A percentile compares a stretch with the other conserved stretches of the same genome.
phyloP scores from a whole-genome alignment of 2,113 vertebrate species.

The Chaetops frenatus region DNA sequence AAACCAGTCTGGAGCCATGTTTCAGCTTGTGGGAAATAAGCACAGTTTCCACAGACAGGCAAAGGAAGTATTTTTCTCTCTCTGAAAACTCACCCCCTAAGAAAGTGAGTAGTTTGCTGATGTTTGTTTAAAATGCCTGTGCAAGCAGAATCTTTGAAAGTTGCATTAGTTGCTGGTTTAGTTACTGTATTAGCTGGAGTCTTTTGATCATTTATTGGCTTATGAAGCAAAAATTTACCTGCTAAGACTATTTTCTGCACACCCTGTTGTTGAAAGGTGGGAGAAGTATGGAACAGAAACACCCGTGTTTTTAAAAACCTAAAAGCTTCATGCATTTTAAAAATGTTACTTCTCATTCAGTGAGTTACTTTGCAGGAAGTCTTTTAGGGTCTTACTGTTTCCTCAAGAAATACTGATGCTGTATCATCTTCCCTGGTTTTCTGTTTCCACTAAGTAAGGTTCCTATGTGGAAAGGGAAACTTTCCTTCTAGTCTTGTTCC shows the following conservation, averaged over 20 bases:
- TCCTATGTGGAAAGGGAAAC: background rate
- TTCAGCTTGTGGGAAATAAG: background rate
- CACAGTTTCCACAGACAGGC: background rate
- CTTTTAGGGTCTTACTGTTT: background rate
- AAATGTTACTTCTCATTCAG: background rate
- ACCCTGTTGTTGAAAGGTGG: background rate
- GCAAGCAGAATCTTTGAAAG: background rate
- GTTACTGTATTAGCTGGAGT: background rate
- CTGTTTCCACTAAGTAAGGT: background rate
- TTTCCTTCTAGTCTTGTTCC: background rate
- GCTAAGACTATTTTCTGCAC: background rate
- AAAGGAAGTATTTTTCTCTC: background rate
- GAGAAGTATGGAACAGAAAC: background rate
- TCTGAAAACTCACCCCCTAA: background rate
- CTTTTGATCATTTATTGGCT: background rate
- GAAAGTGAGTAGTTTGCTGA: background rate
- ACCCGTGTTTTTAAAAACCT: background rate
- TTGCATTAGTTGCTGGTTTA: background rate
- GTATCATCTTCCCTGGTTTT: background rate
- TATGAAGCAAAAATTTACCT: background rate
- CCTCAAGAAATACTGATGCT: background rate
- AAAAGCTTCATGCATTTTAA: background rate
- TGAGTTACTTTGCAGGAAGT: background rate
- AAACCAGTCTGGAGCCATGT: background rate
- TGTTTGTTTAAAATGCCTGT: background rate